Evolutionary conservation across 1,140 invertebrate species (phyloP), one percentile per base, ranked within the genome.

Genomic region (Drosophila simulans): DNA sequence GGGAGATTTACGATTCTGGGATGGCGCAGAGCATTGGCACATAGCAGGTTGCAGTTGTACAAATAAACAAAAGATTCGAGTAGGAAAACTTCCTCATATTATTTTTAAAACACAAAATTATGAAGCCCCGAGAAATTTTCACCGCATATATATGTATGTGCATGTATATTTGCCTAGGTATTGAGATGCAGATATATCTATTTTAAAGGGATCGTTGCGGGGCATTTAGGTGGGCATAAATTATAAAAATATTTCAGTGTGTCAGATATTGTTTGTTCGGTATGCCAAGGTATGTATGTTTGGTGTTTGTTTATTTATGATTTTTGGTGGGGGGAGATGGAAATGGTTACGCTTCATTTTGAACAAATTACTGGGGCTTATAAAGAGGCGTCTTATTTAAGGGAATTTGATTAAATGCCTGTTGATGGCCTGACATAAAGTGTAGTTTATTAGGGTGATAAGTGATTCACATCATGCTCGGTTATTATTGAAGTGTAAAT

Each of bases 231-330:
- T 90, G 55, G 58, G 73, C 80, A 89, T 89, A 89, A 90, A 90
- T 90, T 90, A 90, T 89, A 90, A 80, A 90, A 90, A 89, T 80
- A 89, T 84, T 90, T 72, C 64, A 85, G 82, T 86, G 72, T 90
- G 86, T 90, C 81, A 90, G 69, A 89, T 70, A 81, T 75, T 80
- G 54, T 64, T 74, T 70, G 84, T 78, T 64, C 54, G 73, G 84
- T 74, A 88, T 84, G 76, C 65, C 46, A 58, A 82, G 78, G 78
- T 88, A 88, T 88, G 78, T 88, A 88, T 88, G 83, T 62, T 66
- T 63, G 37, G 31, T 75, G 53, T 48, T 74, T 31, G 31, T 31
- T 8, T 48, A 42, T 48, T 31, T 34, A 40, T 13, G 7, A 46
- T 12, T 15, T 46, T n/a, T 15, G 2, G 31, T 31, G 8, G 13